Base-by-base conservation (phyloP, 2,797 vertebrate genomes). In the Cacajao melanocephalus region DNA sequence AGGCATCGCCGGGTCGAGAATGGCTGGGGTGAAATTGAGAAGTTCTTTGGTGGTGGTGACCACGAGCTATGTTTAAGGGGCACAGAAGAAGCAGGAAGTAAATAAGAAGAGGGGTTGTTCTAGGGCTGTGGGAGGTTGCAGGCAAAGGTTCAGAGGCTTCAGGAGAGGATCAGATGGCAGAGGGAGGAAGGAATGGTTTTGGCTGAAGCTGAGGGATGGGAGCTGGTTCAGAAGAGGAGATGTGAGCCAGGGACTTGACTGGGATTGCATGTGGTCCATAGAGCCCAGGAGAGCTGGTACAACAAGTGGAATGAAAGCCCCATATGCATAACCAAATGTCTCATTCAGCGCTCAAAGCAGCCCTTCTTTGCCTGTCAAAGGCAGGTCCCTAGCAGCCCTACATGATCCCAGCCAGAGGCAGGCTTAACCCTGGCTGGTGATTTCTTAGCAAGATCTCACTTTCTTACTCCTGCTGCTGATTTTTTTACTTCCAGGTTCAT, bases 401-500 rank as follows among this genome's bases (percentile, higher is more conserved):
- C 7, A 2, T 6, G 61, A 17, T 41, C 44, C 64, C 2, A 0
- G 20, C 26, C 28, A 36, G n/a, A 50, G 50, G 30, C 1, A 41
- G 72, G 28, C 39, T 15, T 7, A 4, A 30, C 28, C 33, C 30
- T 26, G 11, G 55, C 33, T 11, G 26, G 36, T 22, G 73, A 4
- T 28, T 70, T 89, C 79, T 84, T 26, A 15, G 48, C 22, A 3
- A 39, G 86, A 55, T 4, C 41, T 30, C 30, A 20, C 30, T 72
- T 39, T 78, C 64, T 84, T 13, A 61, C 22, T 44, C 6, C 61
- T 20, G 72, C 48, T 67, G 55, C 48, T 94, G 64, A 79, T 58
- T 91, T 33, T 13, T 14, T 88, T 93, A 12, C 94, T 70, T 48
- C 36, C 94, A 99, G 99, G 99, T 99, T 79, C 99, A 99, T 96